Conservation (phyloP, 2,113 vertebrate genomes). For the Hydropotes inermis region DNA sequence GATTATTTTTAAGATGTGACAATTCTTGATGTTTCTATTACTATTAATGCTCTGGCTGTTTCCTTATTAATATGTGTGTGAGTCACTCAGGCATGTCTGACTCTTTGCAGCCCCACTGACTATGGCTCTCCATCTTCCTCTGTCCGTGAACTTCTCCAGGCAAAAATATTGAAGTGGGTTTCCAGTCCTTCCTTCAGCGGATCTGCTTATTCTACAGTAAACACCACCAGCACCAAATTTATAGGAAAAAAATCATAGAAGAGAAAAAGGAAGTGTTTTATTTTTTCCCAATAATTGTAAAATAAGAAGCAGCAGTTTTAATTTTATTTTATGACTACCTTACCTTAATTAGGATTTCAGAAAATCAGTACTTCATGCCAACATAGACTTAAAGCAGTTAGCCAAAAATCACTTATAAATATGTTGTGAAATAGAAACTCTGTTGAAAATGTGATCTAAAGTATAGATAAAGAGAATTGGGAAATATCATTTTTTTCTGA, state of each 20-base stretch:
- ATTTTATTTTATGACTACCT: background rate
- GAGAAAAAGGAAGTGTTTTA: background rate
- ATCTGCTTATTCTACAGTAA: background rate
- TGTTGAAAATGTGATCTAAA: background rate
- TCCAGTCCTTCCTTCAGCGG: background rate
- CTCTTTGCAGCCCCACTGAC: fast-evolving
- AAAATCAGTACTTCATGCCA: background rate
- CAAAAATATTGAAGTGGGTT: background rate
- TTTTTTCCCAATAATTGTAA: background rate
- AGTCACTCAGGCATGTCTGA: background rate
- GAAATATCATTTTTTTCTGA: background rate
- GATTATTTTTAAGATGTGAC: background rate
- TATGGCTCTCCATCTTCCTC: background rate
- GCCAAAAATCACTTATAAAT: background rate
- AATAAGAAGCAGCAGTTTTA: background rate
- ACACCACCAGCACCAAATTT: background rate
- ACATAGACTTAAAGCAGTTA: background rate
- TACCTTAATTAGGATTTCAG: background rate
- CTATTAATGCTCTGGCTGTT: background rate
- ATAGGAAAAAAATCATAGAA: background rate
- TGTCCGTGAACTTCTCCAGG: background rate
- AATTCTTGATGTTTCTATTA: background rate
- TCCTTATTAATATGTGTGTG: background rate
- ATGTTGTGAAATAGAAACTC: background rate
- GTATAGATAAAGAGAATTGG: background rate